Conservation (phyloP, 2,797 vertebrate genomes). For the Aeoliscus strigatus region DNA sequence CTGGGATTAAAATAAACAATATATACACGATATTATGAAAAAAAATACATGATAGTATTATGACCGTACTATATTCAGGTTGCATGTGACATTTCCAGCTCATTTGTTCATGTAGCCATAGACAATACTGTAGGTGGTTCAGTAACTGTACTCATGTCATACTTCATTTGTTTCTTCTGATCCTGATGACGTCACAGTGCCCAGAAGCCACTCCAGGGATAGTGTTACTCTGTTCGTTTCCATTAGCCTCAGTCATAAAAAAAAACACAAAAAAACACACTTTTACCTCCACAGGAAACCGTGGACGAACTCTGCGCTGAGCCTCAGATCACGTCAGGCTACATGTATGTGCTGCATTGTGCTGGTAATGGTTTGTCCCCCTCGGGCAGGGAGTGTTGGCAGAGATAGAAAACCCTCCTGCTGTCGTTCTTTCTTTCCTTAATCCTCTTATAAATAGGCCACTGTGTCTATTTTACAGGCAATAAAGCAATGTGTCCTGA, state of each 20-base stretch:
- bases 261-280: constrained; percentile 1
- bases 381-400: constrained; percentile 45
- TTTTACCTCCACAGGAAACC: constrained; percentile 4
- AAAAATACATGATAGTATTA: too few relatives aligned
- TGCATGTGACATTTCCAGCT: too few relatives aligned
- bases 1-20: too few relatives aligned
- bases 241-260: constrained; percentile 3
- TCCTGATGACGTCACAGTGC: constrained; percentile 8
- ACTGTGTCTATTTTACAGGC: constrained; percentile 74
- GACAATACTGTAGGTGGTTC: too few relatives aligned
- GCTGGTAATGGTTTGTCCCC: constrained; percentile 34
- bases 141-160: too few relatives aligned
- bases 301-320: constrained; percentile 4
- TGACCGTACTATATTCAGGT: too few relatives aligned
- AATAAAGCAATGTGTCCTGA: constrained; percentile 68
- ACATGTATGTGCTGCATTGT: constrained; percentile 49
- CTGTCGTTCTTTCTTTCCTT: constrained; percentile 60
- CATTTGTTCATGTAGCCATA: too few relatives aligned
- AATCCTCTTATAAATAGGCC: constrained; percentile 75
- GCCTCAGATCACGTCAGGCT: constrained; percentile 34
- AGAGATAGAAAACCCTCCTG: constrained; percentile 49
- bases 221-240: constrained; percentile 4
- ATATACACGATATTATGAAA: too few relatives aligned
- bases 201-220: constrained; percentile 1
- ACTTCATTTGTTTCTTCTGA: background rate